phyloP scores from a whole-genome alignment of 2,113 vertebrate genomes.

The Callithrix jacchus region DNA sequence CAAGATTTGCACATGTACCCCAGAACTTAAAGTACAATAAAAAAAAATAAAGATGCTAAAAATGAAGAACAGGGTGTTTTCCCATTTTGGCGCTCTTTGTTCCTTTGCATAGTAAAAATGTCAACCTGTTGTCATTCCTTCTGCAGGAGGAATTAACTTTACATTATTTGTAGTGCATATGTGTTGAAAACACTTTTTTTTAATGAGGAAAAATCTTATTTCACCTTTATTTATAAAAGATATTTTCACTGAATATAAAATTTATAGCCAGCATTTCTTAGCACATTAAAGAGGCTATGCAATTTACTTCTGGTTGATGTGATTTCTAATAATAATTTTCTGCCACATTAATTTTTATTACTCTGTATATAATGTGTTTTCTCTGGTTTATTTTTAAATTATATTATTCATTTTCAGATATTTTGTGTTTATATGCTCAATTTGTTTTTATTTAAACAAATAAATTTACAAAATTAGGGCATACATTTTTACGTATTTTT shows the following conservation, averaged over 20 bases:
- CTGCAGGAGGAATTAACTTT: background rate
- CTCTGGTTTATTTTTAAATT: background rate
- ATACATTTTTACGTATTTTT: background rate
- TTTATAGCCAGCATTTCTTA: background rate
- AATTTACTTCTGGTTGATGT: background rate
- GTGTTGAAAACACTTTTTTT: background rate
- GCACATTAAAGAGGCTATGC: background rate
- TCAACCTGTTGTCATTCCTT: background rate
- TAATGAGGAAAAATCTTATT: background rate
- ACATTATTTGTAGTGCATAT: background rate
- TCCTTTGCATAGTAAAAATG: background rate
- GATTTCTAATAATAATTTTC: background rate
- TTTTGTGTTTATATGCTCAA: background rate
- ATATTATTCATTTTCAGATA: background rate
- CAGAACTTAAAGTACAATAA: no score
- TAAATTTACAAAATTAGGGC: background rate
- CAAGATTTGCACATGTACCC: no score
- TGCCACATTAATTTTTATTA: background rate
- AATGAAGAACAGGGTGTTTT: background rate
- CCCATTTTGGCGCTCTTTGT: background rate
- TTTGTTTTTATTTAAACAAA: background rate
- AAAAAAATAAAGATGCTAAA: background rate
- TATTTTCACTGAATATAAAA: background rate
- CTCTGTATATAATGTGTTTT: background rate
- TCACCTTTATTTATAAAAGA: background rate